Evolutionary conservation across 2,888 invertebrate species (phyloP), one percentile per base, ranked within the genome.

Genomic region (Gerris lacustris): DNA sequence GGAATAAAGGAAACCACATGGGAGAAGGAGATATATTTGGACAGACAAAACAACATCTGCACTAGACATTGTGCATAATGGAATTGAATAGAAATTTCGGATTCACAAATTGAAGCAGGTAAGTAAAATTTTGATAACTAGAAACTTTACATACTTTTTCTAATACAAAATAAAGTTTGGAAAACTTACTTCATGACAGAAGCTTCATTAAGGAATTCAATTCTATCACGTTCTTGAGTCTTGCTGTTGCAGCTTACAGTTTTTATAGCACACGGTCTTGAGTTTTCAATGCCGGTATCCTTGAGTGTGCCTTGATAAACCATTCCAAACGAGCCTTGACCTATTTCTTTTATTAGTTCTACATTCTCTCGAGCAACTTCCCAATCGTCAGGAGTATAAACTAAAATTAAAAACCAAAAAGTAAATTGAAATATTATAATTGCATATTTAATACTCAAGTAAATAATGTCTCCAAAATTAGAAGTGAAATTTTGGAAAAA

Each of bases 251-350:
- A 84, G 73, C 85, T 84, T 17, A 88, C 85, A 4, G 87, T 88
- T 81, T 87, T 87, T 5, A 87, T 81, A 2, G 87, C 87, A 76
- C 86, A 86, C 6, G 73, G 69, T n/a, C 9, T 64, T 9, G n/a
- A 9, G 5, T 70, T 31, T n/a, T 72, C 70, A 63, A 70, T 72
- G 44, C 67, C 63, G 11, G 9, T 17, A 44, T 69, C 69, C 63
- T 72, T 72, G 6, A 84, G 79, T 6, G 82, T 77, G 0, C 89
- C 90, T 75, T 84, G 84, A 76, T 85, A 87, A 0, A 91, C 90
- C 82, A 86, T 86, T 1, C 91, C 91, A 79, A 91, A 91, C 6
- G 88, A 86, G 5, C 91, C 91, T 73, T 87, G 82, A 0, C 90
- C 91, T 17, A 90, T 80, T 71, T 82, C 82, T 67, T 82, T 80